Evolutionary conservation across 1,140 invertebrate genomes (phyloP).

Genomic region (Anadara kagoshimensis): DNA sequence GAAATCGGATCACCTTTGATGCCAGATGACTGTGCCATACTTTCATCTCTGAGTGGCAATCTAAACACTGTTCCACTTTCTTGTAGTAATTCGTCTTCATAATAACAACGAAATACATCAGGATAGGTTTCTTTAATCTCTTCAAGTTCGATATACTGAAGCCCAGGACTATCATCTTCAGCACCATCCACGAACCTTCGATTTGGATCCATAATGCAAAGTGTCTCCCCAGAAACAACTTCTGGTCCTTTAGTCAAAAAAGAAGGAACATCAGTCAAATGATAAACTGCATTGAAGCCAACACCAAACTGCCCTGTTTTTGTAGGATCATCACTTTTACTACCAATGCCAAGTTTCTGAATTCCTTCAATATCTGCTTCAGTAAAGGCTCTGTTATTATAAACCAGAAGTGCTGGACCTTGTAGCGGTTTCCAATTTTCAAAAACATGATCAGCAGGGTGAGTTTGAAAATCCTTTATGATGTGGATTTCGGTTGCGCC

Average conservation of each 20-base stretch:
- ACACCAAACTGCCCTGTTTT: constrained; percentile 69
- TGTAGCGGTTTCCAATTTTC: constrained; percentile 57
- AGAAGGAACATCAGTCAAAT: constrained; percentile 67
- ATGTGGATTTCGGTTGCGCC: constrained; percentile 66
- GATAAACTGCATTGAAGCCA: constrained; percentile 71
- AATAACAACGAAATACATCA: constrained; percentile 55
- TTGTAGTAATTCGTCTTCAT: constrained; percentile 29
- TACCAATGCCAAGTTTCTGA: constrained; percentile 63
- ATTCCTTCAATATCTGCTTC: constrained; percentile 66
- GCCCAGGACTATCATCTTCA: constrained; percentile 51
- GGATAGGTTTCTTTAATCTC: constrained; percentile 40
- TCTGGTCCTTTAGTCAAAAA: constrained; percentile 58
- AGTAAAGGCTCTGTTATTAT: constrained; percentile 66
- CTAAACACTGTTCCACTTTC: constrained; percentile 53
- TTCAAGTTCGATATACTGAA: constrained; percentile 37
- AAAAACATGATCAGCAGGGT: constrained; percentile 45
- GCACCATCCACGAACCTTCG: constrained; percentile 54
- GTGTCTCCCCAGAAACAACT: constrained; percentile 49
- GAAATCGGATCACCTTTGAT: constrained; percentile 46
- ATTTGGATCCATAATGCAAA: constrained; percentile 67
- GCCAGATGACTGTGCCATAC: constrained; percentile 42
- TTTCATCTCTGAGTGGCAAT: constrained; percentile 56
- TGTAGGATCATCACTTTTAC: constrained; percentile 54
- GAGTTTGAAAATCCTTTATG: constrained; percentile 56
- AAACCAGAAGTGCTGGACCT: constrained; percentile 67